These are phyloP conservation scores for Folsomia manolachei DNA, from an alignment of 2,888 invertebrate species.

Conservation along the genomic window DNA sequence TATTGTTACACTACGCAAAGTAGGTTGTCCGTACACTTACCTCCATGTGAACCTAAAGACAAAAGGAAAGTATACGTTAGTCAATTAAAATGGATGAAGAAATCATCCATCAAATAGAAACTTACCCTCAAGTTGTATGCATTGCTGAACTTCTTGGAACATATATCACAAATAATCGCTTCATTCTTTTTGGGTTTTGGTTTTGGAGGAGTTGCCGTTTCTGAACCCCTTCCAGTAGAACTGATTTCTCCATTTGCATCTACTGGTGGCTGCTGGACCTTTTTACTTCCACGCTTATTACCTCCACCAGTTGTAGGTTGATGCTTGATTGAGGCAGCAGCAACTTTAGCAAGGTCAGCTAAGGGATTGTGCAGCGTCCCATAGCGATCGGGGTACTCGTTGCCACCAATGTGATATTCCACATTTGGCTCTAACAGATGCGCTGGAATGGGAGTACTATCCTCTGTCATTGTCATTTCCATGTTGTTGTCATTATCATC, in stretches of 20 bases:
- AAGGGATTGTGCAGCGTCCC: constrained; percentile 47
- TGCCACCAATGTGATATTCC: constrained; percentile 47
- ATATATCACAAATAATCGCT: constrained; percentile 68
- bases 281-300: constrained; percentile 41
- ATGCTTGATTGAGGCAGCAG: constrained; percentile 45
- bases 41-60: constrained; percentile 70
- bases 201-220: constrained; percentile 45
- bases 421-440: constrained; percentile 50
- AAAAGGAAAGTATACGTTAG: not conserved
- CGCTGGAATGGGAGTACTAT: constrained; percentile 48
- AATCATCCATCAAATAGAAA: not conserved
- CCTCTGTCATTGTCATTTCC: constrained; percentile 50
- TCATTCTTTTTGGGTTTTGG: constrained; percentile 50
- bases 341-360: constrained; percentile 49
- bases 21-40: too few relatives aligned
- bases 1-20: too few relatives aligned
- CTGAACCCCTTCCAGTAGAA: constrained; percentile 44
- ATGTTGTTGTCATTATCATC: constrained; percentile 45
- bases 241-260: constrained; percentile 46
- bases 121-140: constrained; percentile 77
- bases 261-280: constrained; percentile 40
- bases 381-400: constrained; percentile 49
- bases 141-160: constrained; percentile 83
- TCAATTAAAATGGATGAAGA: too few relatives aligned
- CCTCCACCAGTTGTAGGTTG: constrained; percentile 39